These are phyloP conservation scores for Invenusta paracnida DNA, from an alignment of 2,888 invertebrate genomes.

Conservation along the genomic window DNA sequence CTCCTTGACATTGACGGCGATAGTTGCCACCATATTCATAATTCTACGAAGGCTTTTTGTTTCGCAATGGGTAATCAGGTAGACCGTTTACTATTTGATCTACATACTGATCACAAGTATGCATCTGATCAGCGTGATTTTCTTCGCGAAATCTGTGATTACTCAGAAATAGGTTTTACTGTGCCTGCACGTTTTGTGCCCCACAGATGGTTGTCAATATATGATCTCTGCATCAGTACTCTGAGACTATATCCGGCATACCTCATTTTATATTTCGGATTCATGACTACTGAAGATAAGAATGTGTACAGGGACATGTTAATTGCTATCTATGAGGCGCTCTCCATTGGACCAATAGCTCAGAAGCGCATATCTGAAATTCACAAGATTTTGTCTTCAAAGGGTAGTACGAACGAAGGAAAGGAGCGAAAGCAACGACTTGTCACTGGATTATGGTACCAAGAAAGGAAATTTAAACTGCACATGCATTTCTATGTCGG, in stretches of 20 bases:
- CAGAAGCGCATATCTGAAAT: neutral
- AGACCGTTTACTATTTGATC: constrained; percentile 26
- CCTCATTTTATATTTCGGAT: constrained; percentile 11
- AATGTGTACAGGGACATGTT: neutral
- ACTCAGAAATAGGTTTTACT: neutral
- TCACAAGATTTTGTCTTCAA: neutral
- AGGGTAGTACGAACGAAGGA: constrained; percentile 28
- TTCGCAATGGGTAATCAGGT: constrained; percentile 13
- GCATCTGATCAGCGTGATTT: constrained; percentile 15
- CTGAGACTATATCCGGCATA: neutral
- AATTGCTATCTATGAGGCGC: constrained; percentile 1
- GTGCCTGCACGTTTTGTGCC: constrained; percentile 25
- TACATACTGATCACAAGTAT: constrained; percentile 23
- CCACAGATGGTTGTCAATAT: constrained; percentile 26
- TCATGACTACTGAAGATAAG: constrained; percentile 26
- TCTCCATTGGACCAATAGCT: neutral
- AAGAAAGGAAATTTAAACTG: constrained; percentile 25
- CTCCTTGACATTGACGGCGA: constrained; percentile 16
- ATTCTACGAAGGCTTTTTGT: constrained; percentile 26
- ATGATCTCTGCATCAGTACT: constrained; percentile 28
- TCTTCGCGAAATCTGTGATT: constrained; percentile 6
- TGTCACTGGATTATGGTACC: constrained; percentile 6
- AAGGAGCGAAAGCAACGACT: neutral
- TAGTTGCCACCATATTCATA: constrained; percentile 32
- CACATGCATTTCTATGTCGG: constrained; percentile 23